phyloP scores from a whole-genome alignment of 2,113 vertebrate genomes.

The Casuarius casuarius region DNA sequence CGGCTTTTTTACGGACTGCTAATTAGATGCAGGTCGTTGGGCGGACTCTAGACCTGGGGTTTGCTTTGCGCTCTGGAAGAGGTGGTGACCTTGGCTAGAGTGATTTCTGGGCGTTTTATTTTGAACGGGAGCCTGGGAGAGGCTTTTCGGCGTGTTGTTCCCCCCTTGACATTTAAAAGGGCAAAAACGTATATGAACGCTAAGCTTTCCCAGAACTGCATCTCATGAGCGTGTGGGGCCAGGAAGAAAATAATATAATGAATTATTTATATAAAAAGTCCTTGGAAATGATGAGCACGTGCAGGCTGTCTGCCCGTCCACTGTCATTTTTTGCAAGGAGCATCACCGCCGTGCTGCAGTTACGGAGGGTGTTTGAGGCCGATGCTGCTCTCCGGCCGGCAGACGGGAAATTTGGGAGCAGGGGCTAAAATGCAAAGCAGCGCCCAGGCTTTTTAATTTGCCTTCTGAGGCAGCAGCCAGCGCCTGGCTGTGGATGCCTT shows the following conservation, averaged over 20 bases:
- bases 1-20: background rate
- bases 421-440: background rate
- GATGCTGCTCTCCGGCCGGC: background rate
- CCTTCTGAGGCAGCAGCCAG: rapidly evolving
- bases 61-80: rapidly evolving
- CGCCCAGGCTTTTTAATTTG: background rate
- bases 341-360: rapidly evolving
- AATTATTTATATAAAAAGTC: background rate
- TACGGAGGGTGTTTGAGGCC: background rate
- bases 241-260: background rate
- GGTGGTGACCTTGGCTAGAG: background rate
- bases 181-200: background rate
- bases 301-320: rapidly evolving
- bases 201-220: background rate
- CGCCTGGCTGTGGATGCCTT: background rate
- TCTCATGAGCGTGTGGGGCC: rapidly evolving
- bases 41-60: background rate
- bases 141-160: background rate
- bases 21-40: rapidly evolving
- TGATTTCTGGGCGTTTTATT: background rate
- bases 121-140: background rate
- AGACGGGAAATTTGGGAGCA: background rate
- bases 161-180: rapidly evolving
- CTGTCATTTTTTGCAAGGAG: background rate
- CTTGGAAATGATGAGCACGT: background rate